A percentile compares a stretch with the other conserved stretches of the same genome.
Conservation (phyloP, 2,888 invertebrate genomes). For the Drosophila falleni region DNA sequence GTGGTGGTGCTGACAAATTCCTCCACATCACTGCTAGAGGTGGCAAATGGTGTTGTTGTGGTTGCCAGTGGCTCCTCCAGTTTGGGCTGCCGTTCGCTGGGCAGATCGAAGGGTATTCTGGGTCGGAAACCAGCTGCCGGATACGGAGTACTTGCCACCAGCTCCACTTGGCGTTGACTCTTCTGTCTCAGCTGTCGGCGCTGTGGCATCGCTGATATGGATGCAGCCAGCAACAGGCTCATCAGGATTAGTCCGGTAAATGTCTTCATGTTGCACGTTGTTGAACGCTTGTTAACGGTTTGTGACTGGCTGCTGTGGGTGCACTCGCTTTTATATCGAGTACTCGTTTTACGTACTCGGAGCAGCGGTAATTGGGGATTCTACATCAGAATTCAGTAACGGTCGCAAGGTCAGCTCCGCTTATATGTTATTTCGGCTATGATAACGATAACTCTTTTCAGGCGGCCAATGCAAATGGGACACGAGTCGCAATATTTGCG, state of each 20-base stretch:
- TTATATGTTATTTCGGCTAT: slow-evolving; percentile 53
- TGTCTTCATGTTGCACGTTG: slow-evolving; percentile 60
- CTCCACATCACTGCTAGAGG: slow-evolving; percentile 45
- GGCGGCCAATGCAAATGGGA: slow-evolving; percentile 65
- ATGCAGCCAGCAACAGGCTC: slow-evolving; percentile 46
- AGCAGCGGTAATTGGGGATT: slow-evolving; percentile 39
- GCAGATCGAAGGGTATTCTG: slow-evolving; percentile 76
- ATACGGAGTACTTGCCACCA: slow-evolving; percentile 77
- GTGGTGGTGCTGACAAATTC: slow-evolving; percentile 45
- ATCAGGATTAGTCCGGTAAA: slow-evolving; percentile 50
- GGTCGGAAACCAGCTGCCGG: slow-evolving; percentile 83
- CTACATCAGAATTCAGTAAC: slow-evolving; percentile 81
- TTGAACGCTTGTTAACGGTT: slow-evolving; percentile 68
- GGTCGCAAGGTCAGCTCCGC: slow-evolving; percentile 73
- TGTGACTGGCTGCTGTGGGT: slow-evolving; percentile 72
- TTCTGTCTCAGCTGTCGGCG: slow-evolving; percentile 38
- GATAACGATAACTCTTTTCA: slow-evolving; percentile 72
- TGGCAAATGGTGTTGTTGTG: slow-evolving; percentile 37
- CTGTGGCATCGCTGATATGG: slow-evolving; percentile 61
- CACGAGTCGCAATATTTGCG: slow-evolving; percentile 69
- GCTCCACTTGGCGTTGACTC: slow-evolving; percentile 74
- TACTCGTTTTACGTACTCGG: background rate
- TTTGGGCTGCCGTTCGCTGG: slow-evolving; percentile 65
- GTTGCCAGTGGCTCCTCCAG: slow-evolving; percentile 51
- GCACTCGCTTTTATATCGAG: slow-evolving; percentile 61